Percentiles rank a stretch among this genome's conserved stretches.
These are phyloP conservation scores for Gorsachius magnificus DNA, from an alignment of 2,797 vertebrate genomes.

Conservation along the genomic window DNA sequence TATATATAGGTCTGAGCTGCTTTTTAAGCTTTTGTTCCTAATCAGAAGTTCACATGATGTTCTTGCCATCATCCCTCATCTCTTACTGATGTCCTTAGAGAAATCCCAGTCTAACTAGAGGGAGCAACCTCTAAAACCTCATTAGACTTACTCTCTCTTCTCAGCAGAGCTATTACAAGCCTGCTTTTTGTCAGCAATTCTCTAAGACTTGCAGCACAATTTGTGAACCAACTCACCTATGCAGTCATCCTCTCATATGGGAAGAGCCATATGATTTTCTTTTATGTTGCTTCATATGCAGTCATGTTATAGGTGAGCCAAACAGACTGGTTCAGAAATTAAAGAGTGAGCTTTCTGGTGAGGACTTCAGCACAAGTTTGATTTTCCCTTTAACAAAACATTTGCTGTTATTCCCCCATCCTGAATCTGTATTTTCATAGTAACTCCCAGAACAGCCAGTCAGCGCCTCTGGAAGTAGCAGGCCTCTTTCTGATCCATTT, in stretches of 20 bases:
- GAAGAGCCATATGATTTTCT: conserved; percentile 45
- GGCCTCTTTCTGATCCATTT: background rate
- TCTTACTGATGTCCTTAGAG: background rate
- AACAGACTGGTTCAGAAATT: conserved; percentile 61
- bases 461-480: background rate
- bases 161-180: conserved; percentile 35
- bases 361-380: background rate
- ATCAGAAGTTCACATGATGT: background rate
- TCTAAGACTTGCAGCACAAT: background rate
- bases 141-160: conserved; percentile 12
- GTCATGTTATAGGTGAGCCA: conserved; percentile 8
- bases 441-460: background rate
- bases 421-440: background rate
- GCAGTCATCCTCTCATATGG: conserved; percentile 33
- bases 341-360: conserved; percentile 29
- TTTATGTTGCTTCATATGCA: conserved; percentile 60
- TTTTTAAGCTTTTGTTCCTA: background rate
- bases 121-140: background rate
- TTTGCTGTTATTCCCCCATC: background rate
- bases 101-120: conserved; percentile 27
- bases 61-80: background rate
- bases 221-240: conserved; percentile 43
- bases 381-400: background rate
- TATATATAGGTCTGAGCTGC: background rate
- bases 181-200: conserved; percentile 64